A percentile compares a stretch with the other conserved stretches of the same genome.
These are phyloP conservation scores for Eubasilissa regina DNA, from an alignment of 1,140 invertebrate genomes.

Conservation along the genomic window DNA sequence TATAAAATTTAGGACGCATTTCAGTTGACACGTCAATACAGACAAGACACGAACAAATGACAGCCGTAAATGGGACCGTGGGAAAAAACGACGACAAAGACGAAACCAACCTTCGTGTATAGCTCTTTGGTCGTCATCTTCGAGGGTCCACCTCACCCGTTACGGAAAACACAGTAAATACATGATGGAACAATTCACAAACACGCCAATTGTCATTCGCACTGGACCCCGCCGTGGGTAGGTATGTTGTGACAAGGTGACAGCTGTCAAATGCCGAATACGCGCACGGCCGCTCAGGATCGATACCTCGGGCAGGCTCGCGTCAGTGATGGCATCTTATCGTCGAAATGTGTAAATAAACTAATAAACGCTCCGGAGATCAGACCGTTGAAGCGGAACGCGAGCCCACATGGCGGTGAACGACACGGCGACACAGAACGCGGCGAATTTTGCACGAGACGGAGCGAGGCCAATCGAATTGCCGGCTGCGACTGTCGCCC, in stretches of 20 bases:
- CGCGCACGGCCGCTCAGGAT: too few relatives aligned
- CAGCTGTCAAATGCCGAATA: slow-evolving; percentile 19
- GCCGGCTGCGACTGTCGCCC: too few relatives aligned
- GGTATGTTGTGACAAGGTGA: not conserved
- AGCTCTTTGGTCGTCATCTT: slow-evolving; percentile 18
- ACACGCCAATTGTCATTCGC: not conserved
- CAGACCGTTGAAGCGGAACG: not conserved
- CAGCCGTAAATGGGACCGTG: not conserved
- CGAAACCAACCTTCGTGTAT: slow-evolving; percentile 12
- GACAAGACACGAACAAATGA: too few relatives aligned
- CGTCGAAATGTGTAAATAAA: not conserved
- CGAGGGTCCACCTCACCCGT: not conserved
- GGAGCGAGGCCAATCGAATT: not conserved
- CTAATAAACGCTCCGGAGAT: slow-evolving; percentile 1
- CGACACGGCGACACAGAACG: not conserved
- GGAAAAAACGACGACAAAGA: not conserved
- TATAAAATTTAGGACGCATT: too few relatives aligned
- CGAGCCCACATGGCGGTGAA: not conserved
- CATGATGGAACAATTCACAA: slow-evolving; percentile 13
- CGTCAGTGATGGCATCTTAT: not conserved
- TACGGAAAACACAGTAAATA: not conserved
- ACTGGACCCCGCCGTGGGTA: not conserved
- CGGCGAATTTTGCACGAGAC: not conserved
- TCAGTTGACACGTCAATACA: too few relatives aligned
- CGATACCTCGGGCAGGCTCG: not conserved